Conservation (phyloP, 2,113 vertebrate species). For the Siphamia tubifer region DNA sequence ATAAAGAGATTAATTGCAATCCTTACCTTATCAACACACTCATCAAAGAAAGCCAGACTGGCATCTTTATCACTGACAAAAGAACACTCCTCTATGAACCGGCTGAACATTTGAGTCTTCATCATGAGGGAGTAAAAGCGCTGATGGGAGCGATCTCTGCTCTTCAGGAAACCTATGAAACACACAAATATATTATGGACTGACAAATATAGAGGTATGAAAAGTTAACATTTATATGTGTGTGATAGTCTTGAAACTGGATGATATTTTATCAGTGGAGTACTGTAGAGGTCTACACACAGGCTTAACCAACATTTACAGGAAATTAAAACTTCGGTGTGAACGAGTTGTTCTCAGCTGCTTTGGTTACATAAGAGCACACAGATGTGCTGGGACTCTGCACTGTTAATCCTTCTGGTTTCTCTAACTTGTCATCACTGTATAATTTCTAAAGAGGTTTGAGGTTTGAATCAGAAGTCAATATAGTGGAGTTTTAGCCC, state of each 20-base stretch:
- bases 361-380: constrained; percentile 57
- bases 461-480: constrained; percentile 50
- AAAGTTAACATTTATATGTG: not conserved
- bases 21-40: constrained; percentile 98
- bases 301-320: constrained; percentile 9
- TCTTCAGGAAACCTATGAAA: constrained; percentile 91
- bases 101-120: constrained; percentile 99
- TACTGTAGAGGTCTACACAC: not conserved
- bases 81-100: constrained; percentile 98
- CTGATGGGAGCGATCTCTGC: constrained; percentile 95
- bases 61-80: constrained; percentile 98
- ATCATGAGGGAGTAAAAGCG: constrained; percentile 98
- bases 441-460: constrained; percentile 52
- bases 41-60: constrained; percentile 97
- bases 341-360: constrained; percentile 29
- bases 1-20: not conserved
- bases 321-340: constrained; percentile 29
- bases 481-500: constrained; percentile 52
- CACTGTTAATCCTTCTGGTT: constrained; percentile 55
- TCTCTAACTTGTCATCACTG: constrained; percentile 45
- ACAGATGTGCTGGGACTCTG: constrained; percentile 56
- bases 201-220: not conserved
- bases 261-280: constrained; percentile 2
- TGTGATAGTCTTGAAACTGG: not conserved
- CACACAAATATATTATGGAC: not conserved